Evolutionary conservation across 2,113 vertebrate genomes (phyloP).

Genomic region (Thamnophis sirtalis): DNA sequence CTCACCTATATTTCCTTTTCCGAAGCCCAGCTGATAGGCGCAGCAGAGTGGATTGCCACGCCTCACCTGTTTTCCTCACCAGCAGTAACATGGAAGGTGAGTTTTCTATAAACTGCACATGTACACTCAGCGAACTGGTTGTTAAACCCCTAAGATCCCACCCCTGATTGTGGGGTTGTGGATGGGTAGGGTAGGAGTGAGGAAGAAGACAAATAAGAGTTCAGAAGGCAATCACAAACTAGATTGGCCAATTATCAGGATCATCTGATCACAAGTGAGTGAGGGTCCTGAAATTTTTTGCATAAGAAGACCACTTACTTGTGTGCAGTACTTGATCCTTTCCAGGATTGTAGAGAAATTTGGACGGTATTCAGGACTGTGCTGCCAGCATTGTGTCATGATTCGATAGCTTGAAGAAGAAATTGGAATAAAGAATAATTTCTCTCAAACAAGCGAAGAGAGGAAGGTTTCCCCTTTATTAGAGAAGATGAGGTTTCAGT

Average conservation of each 20-base stretch:
- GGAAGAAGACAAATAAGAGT: not conserved
- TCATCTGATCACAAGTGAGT: not conserved
- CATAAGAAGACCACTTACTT: constrained; percentile 68
- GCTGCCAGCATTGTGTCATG: constrained; percentile 94
- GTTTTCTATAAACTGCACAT: no score
- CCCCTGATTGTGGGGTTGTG: not conserved
- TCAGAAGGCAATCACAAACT: not conserved
- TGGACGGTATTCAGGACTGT: constrained; percentile 85
- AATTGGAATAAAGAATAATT: not conserved
- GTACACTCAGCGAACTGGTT: no score
- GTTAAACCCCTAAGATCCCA: no score
- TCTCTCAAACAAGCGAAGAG: not conserved
- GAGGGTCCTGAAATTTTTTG: not conserved
- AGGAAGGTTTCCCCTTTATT: not conserved
- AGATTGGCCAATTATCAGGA: not conserved
- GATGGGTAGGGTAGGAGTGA: not conserved
- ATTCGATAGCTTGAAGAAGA: constrained; percentile 78
- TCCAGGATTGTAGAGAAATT: constrained; percentile 87
- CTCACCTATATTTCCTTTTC: no score
- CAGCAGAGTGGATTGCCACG: no score
- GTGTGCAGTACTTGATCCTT: constrained; percentile 86
- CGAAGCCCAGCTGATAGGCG: no score
- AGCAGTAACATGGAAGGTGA: no score
- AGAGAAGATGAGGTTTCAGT: no score
- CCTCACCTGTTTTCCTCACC: no score